phyloP scores from a whole-genome alignment of 2,113 vertebrate genomes.

The Cariama cristata region DNA sequence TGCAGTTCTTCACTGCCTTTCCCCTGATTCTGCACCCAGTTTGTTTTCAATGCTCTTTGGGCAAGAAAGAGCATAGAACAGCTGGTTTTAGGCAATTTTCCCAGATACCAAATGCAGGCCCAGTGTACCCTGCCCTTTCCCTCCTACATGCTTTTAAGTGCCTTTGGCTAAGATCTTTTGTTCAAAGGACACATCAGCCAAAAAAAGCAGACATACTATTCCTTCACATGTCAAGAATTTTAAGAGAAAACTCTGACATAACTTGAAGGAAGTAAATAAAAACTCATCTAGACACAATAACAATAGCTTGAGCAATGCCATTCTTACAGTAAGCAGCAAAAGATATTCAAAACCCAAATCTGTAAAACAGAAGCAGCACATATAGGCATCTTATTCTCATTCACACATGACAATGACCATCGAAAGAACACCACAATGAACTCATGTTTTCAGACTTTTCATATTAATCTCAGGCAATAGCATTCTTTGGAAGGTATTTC shows the following conservation, averaged over 20 bases:
- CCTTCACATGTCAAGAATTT: background rate
- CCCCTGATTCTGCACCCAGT: background rate
- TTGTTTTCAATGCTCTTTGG: background rate
- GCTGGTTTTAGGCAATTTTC: background rate
- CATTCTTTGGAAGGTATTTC: background rate
- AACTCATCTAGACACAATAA: background rate
- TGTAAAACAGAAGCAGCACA: background rate
- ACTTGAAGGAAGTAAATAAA: background rate
- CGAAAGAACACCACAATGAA: background rate
- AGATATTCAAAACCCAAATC: background rate
- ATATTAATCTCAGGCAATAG: background rate
- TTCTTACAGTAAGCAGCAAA: background rate
- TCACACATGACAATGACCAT: background rate
- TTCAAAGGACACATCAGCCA: background rate
- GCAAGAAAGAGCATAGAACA: background rate
- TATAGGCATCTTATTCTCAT: background rate
- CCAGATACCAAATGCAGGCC: background rate
- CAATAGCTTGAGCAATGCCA: background rate
- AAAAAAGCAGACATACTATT: background rate
- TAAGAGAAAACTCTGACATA: background rate
- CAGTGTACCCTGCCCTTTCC: background rate
- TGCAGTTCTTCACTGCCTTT: background rate
- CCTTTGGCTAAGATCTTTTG: background rate
- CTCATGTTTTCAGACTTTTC: background rate
- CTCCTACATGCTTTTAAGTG: background rate